Percentiles rank a stretch among this genome's conserved stretches.
Conservation (phyloP, 2,888 invertebrate genomes). For the Lasioglossum pauxillum region DNA sequence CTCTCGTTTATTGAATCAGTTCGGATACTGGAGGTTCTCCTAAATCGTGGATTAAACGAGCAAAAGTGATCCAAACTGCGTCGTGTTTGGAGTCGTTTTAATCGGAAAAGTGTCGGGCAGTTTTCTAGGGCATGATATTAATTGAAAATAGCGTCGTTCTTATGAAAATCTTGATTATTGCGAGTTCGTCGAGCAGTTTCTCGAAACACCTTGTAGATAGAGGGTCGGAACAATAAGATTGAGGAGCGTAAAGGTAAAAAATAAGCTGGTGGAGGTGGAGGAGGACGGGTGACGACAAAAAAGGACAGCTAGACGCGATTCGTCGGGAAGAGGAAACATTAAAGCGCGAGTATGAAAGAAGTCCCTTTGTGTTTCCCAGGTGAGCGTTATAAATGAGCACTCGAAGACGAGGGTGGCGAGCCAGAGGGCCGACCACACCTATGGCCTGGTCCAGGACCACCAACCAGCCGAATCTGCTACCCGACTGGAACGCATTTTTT, state of each 20-base stretch:
- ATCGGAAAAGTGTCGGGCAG: background rate
- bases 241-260: conserved; percentile 15
- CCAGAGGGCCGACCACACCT: conserved; percentile 79
- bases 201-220: background rate
- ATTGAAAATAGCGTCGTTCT: background rate
- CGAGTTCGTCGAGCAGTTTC: background rate
- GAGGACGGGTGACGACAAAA: conserved; percentile 58
- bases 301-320: conserved; percentile 60
- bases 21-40: background rate
- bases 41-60: background rate
- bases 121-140: background rate
- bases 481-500: conserved; percentile 32
- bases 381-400: conserved; percentile 82
- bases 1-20: background rate
- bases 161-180: background rate
- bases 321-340: conserved; percentile 72
- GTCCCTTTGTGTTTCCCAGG: conserved; percentile 81
- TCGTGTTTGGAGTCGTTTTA: background rate
- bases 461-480: conserved; percentile 65
- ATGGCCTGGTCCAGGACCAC: conserved; percentile 79
- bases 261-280: conserved; percentile 20
- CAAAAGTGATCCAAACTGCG: background rate
- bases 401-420: conserved; percentile 54
- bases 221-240: background rate
- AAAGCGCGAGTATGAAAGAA: conserved; percentile 77